Evolutionary conservation across 2,797 vertebrate genomes (phyloP).

Genomic region (Gila robusta): DNA sequence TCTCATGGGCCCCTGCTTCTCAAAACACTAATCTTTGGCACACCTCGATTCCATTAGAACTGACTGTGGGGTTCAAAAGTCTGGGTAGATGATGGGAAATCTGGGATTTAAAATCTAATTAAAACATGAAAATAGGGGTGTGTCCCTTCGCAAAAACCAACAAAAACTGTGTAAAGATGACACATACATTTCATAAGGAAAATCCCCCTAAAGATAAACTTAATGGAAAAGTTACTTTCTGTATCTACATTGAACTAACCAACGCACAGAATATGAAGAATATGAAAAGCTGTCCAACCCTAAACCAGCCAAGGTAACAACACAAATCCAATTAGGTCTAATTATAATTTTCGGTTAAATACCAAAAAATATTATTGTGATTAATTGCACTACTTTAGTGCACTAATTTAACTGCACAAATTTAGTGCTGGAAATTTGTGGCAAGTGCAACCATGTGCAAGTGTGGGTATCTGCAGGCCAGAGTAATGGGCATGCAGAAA

Average conservation of each 20-base stretch:
- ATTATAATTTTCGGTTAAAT: neutral
- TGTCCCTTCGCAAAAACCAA: too few relatives aligned
- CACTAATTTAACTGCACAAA: neutral
- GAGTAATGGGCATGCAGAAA: neutral
- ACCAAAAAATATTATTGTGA: neutral
- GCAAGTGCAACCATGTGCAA: neutral
- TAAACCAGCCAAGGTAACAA: neutral
- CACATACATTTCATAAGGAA: neutral
- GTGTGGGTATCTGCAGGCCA: neutral
- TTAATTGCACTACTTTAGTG: neutral
- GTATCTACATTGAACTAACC: neutral
- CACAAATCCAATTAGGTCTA: neutral
- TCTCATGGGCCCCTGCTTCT: slow-evolving; percentile 1
- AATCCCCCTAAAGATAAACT: neutral
- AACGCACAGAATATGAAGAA: neutral
- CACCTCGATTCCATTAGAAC: neutral
- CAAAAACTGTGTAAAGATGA: neutral
- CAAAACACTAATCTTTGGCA: slow-evolving; percentile 7
- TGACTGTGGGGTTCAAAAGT: neutral
- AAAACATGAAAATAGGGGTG: neutral
- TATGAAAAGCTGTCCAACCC: neutral
- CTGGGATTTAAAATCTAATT: neutral
- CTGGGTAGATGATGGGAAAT: neutral
- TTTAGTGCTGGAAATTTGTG: neutral
- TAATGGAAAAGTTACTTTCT: neutral